Conservation (phyloP, 2,797 vertebrate genomes). For the Potorous gilbertii region DNA sequence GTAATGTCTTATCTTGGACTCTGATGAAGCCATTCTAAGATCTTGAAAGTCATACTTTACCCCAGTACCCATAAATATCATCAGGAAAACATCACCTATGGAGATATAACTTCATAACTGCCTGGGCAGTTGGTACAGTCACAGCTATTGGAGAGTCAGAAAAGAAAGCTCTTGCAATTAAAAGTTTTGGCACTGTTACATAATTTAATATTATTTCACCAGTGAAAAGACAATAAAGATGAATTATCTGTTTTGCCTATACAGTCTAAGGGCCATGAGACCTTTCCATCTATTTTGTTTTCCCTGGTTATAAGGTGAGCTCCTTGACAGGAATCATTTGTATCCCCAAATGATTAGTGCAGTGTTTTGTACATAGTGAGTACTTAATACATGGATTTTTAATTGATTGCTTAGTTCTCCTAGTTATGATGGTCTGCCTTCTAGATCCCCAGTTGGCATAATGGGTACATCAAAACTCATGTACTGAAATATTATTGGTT, state of each 20-base stretch:
- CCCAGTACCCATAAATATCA: neutral
- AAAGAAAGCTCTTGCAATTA: neutral
- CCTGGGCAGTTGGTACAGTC: neutral
- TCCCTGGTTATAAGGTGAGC: neutral
- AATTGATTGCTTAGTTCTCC: neutral
- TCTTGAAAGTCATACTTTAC: neutral
- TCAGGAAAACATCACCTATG: neutral
- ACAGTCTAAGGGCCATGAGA: too few species aligned
- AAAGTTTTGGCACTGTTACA: neutral
- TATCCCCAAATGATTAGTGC: neutral
- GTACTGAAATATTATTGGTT: neutral
- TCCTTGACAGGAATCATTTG: neutral
- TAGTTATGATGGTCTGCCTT: neutral
- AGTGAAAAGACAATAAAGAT: too few species aligned
- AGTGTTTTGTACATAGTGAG: neutral
- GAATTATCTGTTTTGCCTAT: too few species aligned
- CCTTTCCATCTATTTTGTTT: neutral
- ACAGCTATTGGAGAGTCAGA: neutral
- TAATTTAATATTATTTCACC: neutral
- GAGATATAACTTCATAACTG: too few species aligned
- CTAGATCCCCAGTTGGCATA: neutral
- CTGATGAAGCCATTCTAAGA: neutral
- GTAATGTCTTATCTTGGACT: neutral
- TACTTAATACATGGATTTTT: neutral
- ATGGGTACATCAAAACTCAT: neutral